Evolutionary conservation across 2,113 vertebrate species (phyloP).

Genomic region (Notothenia rossii): DNA sequence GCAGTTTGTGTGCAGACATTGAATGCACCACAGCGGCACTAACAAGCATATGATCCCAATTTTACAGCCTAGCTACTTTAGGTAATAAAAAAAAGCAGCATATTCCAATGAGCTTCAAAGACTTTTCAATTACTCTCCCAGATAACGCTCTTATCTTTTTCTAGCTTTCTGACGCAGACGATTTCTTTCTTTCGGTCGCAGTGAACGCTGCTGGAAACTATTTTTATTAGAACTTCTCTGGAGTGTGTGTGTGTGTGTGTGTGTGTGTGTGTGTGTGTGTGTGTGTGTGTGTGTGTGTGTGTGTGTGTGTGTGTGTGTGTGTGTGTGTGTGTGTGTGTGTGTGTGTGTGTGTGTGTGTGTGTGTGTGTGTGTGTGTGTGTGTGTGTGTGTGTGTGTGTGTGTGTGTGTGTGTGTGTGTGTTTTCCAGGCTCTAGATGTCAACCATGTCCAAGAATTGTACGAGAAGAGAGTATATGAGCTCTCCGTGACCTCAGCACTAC

Average conservation of each 20-base stretch:
- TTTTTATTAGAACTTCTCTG: background rate
- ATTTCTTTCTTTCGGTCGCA: no score
- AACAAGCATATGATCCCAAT: conserved; percentile 30
- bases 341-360: conserved; percentile 18
- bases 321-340: no score
- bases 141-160: background rate
- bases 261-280: conserved; percentile 8
- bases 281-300: background rate
- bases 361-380: no score
- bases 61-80: conserved; percentile 21
- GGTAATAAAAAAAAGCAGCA: conserved; percentile 11
- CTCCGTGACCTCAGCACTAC: conserved; percentile 26
- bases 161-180: no score
- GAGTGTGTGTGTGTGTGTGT: background rate
- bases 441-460: background rate
- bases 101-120: background rate
- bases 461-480: background rate
- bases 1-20: background rate
- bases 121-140: conserved; percentile 12
- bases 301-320: background rate
- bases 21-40: background rate
- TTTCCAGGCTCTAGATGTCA: background rate
- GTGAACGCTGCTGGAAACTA: background rate
- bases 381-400: no score
- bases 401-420: no score